A percentile compares a stretch with the other conserved stretches of the same genome.
Conservation (phyloP, 2,797 vertebrate species). For the Cheirogaleus major region DNA sequence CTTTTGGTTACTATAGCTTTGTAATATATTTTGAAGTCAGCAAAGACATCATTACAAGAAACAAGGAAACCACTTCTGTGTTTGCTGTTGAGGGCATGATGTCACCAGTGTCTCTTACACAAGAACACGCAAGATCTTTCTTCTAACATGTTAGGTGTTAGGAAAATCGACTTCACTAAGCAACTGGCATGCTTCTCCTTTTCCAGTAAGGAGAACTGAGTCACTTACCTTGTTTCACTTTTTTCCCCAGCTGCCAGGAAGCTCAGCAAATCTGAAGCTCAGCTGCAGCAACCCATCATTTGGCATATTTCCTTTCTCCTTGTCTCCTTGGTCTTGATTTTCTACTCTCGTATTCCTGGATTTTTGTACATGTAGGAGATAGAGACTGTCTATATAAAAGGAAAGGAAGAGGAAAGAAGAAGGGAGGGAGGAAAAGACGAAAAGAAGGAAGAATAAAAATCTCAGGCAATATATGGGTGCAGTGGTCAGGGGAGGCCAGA, state of each 20-base stretch:
- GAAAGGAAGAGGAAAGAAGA: background rate
- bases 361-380: background rate
- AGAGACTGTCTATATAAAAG: background rate
- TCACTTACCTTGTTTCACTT: conserved; percentile 29
- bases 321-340: background rate
- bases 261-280: background rate
- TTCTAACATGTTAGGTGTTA: too few species aligned
- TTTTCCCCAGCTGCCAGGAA: conserved; percentile 49
- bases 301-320: background rate
- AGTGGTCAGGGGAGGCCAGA: background rate
- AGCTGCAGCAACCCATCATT: background rate
- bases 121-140: background rate
- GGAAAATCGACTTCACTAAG: background rate
- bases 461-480: background rate
- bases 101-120: background rate
- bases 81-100: background rate
- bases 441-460: background rate
- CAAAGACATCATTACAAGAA: background rate
- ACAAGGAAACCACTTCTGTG: background rate
- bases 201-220: conserved; percentile 36
- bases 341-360: background rate
- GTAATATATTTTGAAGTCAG: background rate
- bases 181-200: background rate
- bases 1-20: too few species aligned
- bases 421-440: background rate